Evolutionary conservation across 2,888 invertebrate species (phyloP).

Genomic region (Megaustenia siamemsis): DNA sequence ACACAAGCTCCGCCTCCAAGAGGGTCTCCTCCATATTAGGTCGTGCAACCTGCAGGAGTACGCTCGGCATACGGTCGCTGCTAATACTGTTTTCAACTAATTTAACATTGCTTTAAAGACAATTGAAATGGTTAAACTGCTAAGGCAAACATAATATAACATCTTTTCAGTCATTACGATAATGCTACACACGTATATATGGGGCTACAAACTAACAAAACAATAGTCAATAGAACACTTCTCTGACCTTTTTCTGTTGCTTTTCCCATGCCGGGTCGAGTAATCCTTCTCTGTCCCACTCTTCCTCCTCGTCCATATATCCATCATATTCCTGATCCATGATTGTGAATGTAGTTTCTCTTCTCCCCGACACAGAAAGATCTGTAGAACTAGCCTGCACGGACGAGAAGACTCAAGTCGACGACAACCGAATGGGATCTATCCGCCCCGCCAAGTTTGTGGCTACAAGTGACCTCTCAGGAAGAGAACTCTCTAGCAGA

Average conservation of each 20-base stretch:
- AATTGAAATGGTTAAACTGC: not conserved
- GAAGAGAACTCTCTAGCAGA: constrained; percentile 60
- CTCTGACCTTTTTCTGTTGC: constrained; percentile 99
- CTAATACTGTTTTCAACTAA: constrained; percentile 54
- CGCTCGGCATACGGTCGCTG: constrained; percentile 64
- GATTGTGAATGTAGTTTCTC: constrained; percentile 56
- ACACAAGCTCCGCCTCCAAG: constrained; percentile 60
- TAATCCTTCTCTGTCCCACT: constrained; percentile 99
- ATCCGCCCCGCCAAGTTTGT: constrained; percentile 72
- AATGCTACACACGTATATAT: not conserved
- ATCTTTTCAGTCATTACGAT: not conserved
- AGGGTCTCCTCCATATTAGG: constrained; percentile 67
- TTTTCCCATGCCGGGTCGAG: constrained; percentile 99
- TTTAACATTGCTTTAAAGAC: not conserved
- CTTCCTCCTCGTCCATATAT: constrained; percentile 94
- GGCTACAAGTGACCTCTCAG: constrained; percentile 71
- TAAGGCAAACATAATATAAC: not conserved
- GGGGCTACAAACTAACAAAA: not conserved
- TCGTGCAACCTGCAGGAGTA: constrained; percentile 59
- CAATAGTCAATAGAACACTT: constrained; percentile 46
- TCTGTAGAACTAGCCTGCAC: constrained; percentile 55
- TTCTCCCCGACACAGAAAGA: constrained; percentile 57
- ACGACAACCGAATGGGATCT: constrained; percentile 61
- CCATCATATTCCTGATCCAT: constrained; percentile 71
- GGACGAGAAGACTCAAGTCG: constrained; percentile 49